Percentiles rank a stretch among this genome's conserved stretches.
Conservation (phyloP, 2,888 invertebrate genomes). For the Chaetogeoica ovagalla region DNA sequence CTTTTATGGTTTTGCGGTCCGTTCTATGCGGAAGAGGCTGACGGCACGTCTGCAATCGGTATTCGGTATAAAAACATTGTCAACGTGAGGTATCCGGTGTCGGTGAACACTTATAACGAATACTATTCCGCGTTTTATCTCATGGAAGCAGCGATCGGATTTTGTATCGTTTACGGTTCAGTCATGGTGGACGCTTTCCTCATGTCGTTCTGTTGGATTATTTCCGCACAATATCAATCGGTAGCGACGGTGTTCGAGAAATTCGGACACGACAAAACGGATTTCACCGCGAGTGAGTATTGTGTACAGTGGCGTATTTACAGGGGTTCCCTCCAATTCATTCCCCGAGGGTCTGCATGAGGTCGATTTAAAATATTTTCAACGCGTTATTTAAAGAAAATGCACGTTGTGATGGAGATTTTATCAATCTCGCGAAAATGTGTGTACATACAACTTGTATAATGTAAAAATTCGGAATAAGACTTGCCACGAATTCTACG, state of each 20-base stretch:
- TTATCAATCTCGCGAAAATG: too few relatives aligned
- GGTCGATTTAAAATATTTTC: too few relatives aligned
- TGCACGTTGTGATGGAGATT: too few relatives aligned
- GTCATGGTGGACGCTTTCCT: conserved; percentile 12
- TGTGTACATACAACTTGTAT: too few relatives aligned
- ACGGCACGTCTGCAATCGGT: too few relatives aligned
- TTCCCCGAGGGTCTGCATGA: too few relatives aligned
- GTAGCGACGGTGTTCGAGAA: not conserved
- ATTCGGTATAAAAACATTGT: not conserved
- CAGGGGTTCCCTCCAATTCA: too few relatives aligned
- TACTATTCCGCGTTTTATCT: not conserved
- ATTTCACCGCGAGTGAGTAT: too few relatives aligned
- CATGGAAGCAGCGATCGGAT: not conserved
- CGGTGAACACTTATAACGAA: not conserved
- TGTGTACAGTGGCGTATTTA: too few relatives aligned
- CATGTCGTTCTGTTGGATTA: conserved; percentile 33
- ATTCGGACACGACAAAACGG: not conserved
- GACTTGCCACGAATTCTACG: too few relatives aligned
- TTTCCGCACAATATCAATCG: conserved; percentile 11
- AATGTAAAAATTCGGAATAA: too few relatives aligned
- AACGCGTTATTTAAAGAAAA: too few relatives aligned
- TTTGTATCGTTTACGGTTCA: conserved; percentile 27
- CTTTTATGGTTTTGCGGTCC: conserved; percentile 7
- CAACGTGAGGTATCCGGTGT: not conserved
- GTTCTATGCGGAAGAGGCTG: not conserved